Evolutionary conservation across 2,113 vertebrate species (phyloP).

Genomic region (Pantherophis guttatus): DNA sequence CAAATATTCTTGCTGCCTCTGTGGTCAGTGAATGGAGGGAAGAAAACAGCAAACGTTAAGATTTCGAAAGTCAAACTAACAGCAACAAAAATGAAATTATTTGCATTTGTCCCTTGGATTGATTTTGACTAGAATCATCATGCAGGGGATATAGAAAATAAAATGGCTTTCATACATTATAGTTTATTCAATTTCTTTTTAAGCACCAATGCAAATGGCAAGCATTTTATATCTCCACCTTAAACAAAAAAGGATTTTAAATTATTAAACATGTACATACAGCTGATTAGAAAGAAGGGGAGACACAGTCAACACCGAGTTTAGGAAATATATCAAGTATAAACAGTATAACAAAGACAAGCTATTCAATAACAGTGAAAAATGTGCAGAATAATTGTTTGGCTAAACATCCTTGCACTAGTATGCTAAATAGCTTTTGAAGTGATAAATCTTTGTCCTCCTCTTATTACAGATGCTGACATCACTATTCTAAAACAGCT

Average conservation of each 20-base stretch:
- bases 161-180: background rate
- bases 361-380: background rate
- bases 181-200: background rate
- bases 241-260: background rate
- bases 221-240: background rate
- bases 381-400: background rate
- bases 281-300: background rate
- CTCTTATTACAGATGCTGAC: background rate
- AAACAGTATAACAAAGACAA: background rate
- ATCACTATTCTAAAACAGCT: background rate
- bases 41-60: background rate
- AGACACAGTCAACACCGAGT: background rate
- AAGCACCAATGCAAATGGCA: background rate
- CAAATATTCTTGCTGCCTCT: background rate
- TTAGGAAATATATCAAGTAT: background rate
- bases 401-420: background rate
- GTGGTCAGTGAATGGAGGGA: background rate
- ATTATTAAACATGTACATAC: background rate
- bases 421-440: background rate
- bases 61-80: background rate
- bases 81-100: background rate
- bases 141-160: background rate
- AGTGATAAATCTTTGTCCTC: background rate
- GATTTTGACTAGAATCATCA: background rate
- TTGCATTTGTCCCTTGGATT: background rate